Percentiles rank a stretch among this genome's conserved stretches.
These are phyloP conservation scores for Pogonomyrmex californicus DNA, from an alignment of 1,140 invertebrate species.

Conservation along the genomic window DNA sequence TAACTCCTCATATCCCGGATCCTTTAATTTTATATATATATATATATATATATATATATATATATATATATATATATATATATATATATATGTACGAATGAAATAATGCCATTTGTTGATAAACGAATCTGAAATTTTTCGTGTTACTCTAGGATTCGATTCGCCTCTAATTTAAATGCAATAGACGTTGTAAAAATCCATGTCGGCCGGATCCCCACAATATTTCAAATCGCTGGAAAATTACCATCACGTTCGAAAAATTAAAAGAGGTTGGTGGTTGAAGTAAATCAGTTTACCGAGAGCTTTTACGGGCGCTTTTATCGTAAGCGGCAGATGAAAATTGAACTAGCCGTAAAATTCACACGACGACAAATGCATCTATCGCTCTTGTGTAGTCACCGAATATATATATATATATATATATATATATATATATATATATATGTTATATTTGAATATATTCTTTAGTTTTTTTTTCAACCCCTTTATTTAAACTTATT, in stretches of 20 bases:
- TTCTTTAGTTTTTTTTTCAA: neutral
- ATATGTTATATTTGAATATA: too few species aligned
- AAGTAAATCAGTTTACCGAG: conserved; percentile 62
- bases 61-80: too few species aligned
- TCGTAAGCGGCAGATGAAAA: conserved; percentile 69
- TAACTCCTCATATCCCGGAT: neutral
- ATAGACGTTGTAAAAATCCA: conserved; percentile 20
- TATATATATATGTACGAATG: too few species aligned
- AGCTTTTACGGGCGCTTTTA: conserved; percentile 68
- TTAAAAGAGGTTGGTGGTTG: conserved; percentile 56
- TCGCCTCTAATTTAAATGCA: conserved; percentile 30
- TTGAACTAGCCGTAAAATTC: conserved; percentile 64
- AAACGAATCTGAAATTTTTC: conserved; percentile 24
- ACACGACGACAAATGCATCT: conserved; percentile 58
- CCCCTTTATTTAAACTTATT: neutral
- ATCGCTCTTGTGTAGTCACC: neutral
- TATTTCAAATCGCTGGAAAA: conserved; percentile 59
- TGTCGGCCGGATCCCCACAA: conserved; percentile 14
- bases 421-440: too few species aligned
- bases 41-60: too few species aligned
- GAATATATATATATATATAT: conserved; percentile 24
- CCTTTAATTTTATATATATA: conserved; percentile 3
- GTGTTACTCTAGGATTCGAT: conserved; percentile 15
- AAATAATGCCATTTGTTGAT: neutral
- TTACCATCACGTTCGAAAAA: conserved; percentile 51